phyloP scores from a whole-genome alignment of 2,113 vertebrate genomes.

The Scartelaos histophorus region DNA sequence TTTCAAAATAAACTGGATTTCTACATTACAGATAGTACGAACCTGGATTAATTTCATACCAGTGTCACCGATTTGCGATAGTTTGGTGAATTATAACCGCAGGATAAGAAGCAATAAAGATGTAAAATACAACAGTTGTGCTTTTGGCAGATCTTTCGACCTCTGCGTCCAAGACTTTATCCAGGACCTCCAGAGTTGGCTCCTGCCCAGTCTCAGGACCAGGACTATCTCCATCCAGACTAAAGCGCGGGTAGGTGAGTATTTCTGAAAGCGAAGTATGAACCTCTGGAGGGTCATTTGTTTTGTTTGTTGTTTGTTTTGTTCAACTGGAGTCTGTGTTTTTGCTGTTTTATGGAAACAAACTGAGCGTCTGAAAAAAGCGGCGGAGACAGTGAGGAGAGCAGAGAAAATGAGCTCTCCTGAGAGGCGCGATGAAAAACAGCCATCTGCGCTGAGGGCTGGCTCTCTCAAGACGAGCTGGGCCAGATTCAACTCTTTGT shows the following conservation, averaged over 20 bases:
- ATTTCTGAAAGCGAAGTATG: slow-evolving; percentile 22
- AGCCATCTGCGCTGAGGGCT: slow-evolving; percentile 73
- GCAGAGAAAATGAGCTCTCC: slow-evolving; percentile 72
- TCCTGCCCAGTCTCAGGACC: not conserved
- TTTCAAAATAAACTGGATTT: too few relatives aligned
- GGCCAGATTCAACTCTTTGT: slow-evolving; percentile 70
- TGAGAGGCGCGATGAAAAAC: slow-evolving; percentile 72
- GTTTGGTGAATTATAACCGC: not conserved
- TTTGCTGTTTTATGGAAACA: slow-evolving; percentile 67
- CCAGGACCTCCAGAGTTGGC: not conserved
- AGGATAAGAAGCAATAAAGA: not conserved
- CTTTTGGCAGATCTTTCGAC: not conserved
- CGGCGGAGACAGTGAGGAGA: slow-evolving; percentile 61
- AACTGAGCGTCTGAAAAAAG: slow-evolving; percentile 53
- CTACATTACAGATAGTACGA: not conserved
- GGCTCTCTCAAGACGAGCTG: slow-evolving; percentile 71
- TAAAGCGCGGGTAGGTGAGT: not conserved
- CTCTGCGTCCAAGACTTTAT: not conserved
- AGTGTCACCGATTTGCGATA: not conserved
- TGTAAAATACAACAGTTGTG: not conserved
- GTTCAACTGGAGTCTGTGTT: slow-evolving; percentile 59
- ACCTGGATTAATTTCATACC: not conserved
- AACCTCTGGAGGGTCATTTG: slow-evolving; percentile 59
- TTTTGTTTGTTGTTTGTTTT: slow-evolving; percentile 70
- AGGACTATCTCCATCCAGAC: not conserved